These are phyloP conservation scores for Apistogramma diplotaenia DNA, from an alignment of 2,113 vertebrate genomes.

Conservation along the genomic window DNA sequence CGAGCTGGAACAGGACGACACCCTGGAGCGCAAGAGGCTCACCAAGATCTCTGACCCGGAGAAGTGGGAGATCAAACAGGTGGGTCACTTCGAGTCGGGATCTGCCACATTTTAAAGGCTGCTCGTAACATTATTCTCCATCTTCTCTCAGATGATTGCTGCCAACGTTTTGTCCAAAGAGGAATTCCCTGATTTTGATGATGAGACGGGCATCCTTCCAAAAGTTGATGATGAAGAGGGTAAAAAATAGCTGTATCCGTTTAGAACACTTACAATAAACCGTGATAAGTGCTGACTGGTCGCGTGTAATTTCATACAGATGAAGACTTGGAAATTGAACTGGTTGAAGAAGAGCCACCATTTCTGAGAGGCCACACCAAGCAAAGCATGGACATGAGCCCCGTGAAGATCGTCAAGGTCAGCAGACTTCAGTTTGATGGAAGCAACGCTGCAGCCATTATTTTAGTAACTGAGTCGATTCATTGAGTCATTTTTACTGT, in stretches of 20 bases:
- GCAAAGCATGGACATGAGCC: conserved; percentile 99
- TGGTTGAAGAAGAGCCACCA: conserved; percentile 96
- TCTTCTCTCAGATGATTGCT: conserved; percentile 89
- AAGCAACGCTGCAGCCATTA: too few relatives aligned
- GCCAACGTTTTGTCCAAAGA: conserved; percentile 98
- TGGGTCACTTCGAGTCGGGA: conserved; percentile 36
- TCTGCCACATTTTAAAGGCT: background rate
- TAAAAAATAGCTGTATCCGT: conserved; percentile 39
- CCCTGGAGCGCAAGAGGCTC: conserved; percentile 92
- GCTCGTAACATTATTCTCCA: background rate
- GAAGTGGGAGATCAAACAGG: conserved; percentile 99
- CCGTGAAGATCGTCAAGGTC: conserved; percentile 99
- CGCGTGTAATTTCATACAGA: conserved; percentile 70
- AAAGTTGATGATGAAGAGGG: conserved; percentile 99
- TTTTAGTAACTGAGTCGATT: too few relatives aligned
- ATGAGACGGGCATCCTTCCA: conserved; percentile 97
- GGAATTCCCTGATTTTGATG: conserved; percentile 98
- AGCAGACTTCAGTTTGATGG: background rate
- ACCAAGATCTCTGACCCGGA: conserved; percentile 97
- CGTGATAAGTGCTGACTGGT: background rate
- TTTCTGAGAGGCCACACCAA: conserved; percentile 97
- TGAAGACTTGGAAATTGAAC: conserved; percentile 96
- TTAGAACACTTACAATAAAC: background rate
- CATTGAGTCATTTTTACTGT: too few relatives aligned
- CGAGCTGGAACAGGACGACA: conserved; percentile 91